These are phyloP conservation scores for Nibea albiflora DNA, from an alignment of 2,113 vertebrate genomes.

Conservation along the genomic window DNA sequence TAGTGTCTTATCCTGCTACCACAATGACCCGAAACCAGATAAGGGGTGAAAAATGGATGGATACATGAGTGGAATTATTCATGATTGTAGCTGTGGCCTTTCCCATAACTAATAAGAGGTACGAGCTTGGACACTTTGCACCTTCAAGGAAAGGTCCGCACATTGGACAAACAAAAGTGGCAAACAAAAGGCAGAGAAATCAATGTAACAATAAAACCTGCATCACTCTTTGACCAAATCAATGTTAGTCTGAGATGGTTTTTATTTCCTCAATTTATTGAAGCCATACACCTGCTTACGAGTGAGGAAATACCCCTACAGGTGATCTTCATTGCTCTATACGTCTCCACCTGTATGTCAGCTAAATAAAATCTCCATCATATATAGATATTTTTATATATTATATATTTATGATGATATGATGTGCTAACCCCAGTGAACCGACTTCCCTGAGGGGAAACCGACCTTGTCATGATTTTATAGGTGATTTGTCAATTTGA, in stretches of 20 bases:
- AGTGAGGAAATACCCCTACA: slow-evolving; percentile 37
- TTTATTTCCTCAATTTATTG: slow-evolving; percentile 59
- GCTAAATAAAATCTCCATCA: slow-evolving; percentile 5
- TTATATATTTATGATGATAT: background rate
- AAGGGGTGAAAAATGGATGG: background rate
- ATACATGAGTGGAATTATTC: slow-evolving; percentile 13
- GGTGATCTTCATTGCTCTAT: background rate
- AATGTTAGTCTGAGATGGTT: slow-evolving; percentile 58
- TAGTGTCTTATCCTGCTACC: background rate
- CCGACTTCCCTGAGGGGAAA: too few relatives aligned
- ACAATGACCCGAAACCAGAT: background rate
- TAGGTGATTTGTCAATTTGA: slow-evolving; percentile 25
- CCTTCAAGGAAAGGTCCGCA: background rate
- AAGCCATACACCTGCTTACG: slow-evolving; percentile 50
- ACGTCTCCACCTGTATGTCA: slow-evolving; percentile 11
- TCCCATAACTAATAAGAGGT: background rate
- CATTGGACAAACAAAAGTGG: slow-evolving; percentile 16
- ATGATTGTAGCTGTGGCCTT: background rate
- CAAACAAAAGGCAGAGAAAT: slow-evolving; percentile 52
- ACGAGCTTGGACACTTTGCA: slow-evolving; percentile 21
- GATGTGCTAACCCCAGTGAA: slow-evolving; percentile 19
- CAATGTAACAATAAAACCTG: slow-evolving; percentile 61
- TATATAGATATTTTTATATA: background rate
- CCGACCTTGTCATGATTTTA: slow-evolving; percentile 4
- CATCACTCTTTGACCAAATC: slow-evolving; percentile 62